Conservation (phyloP, 2,888 invertebrate genomes). For the Nineta flava region DNA sequence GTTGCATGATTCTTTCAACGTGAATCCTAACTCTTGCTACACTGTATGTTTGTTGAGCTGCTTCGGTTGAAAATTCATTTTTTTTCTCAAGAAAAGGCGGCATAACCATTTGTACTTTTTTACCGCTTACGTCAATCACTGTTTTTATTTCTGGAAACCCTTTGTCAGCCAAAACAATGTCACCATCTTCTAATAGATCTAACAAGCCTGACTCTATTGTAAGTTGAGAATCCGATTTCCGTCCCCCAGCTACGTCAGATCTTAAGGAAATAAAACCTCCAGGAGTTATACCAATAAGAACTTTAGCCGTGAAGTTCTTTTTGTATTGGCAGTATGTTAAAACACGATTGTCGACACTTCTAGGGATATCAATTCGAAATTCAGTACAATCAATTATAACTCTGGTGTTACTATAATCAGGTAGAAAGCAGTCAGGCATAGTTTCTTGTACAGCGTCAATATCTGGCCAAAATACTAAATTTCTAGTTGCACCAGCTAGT, state of each 20-base stretch:
- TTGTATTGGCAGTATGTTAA: conserved; percentile 9
- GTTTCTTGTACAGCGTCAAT: conserved; percentile 5
- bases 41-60: no score
- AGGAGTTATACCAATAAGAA: no score
- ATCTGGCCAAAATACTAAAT: conserved; percentile 9
- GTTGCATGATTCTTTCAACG: conserved; percentile 8
- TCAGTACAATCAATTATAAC: conserved; percentile 9
- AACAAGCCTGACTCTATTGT: conserved; percentile 10
- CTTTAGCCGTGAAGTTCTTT: no score
- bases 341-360: conserved; percentile 5
- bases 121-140: conserved; percentile 7
- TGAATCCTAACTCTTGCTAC: no score
- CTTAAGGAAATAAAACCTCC: conserved; percentile 11
- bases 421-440: conserved; percentile 7
- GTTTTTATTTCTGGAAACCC: conserved; percentile 8
- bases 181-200: conserved; percentile 8
- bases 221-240: conserved; percentile 11
- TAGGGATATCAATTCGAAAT: conserved; percentile 7
- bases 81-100: conserved; percentile 8
- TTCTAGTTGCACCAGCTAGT: conserved; percentile 7
- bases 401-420: conserved; percentile 5
- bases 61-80: no score
- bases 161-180: conserved; percentile 9
- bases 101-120: conserved; percentile 8
- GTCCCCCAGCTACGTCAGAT: conserved; percentile 10